These are phyloP conservation scores for Aleiodes testaceus DNA, from an alignment of 2,888 invertebrate species.

Conservation along the genomic window DNA sequence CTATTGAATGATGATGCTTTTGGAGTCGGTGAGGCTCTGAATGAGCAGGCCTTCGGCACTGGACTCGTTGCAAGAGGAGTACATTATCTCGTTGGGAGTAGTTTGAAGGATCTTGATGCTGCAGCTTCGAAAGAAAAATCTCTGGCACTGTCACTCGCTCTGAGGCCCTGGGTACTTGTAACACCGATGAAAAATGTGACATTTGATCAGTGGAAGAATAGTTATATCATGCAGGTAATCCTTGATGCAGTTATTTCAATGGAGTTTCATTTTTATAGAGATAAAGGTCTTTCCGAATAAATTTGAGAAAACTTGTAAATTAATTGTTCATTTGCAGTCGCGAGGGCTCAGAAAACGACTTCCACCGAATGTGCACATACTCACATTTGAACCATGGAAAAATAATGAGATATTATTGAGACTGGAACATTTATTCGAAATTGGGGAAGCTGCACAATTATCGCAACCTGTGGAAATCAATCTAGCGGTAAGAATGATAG, in stretches of 20 bases:
- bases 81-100: constrained; percentile 76
- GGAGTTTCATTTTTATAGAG: too few relatives aligned
- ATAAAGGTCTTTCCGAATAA: too few relatives aligned
- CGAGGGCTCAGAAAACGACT: constrained; percentile 76
- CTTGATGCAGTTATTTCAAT: too few relatives aligned
- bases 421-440: constrained; percentile 85
- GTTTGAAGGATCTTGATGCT: constrained; percentile 50
- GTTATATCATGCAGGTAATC: constrained; percentile 72
- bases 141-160: constrained; percentile 75
- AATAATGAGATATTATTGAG: constrained; percentile 79
- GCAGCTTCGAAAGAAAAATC: constrained; percentile 59
- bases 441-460: constrained; percentile 76
- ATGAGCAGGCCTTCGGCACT: constrained; percentile 82
- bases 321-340: constrained; percentile 74
- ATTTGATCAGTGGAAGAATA: constrained; percentile 75
- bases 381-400: constrained; percentile 87
- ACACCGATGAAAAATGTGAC: constrained; percentile 74
- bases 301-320: too few relatives aligned
- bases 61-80: constrained; percentile 84
- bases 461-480: constrained; percentile 77
- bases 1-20: constrained; percentile 91
- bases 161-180: constrained; percentile 79
- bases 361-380: constrained; percentile 82
- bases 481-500: constrained; percentile 71
- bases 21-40: constrained; percentile 93